These are phyloP conservation scores for Cercopithecus petaurista DNA, from an alignment of 2,797 vertebrate genomes.

Conservation along the genomic window DNA sequence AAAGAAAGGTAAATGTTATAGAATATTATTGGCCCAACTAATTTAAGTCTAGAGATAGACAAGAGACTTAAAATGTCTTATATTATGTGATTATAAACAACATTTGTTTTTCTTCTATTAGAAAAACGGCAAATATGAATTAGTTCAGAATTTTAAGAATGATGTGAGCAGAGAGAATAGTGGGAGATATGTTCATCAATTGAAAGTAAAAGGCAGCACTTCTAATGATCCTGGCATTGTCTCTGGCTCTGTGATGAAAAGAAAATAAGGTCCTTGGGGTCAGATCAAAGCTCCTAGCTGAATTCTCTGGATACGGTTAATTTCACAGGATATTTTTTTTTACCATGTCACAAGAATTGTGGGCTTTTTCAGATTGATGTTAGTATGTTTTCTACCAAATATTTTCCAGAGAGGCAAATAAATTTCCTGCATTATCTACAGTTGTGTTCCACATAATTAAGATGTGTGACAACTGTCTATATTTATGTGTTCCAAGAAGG, in stretches of 20 bases:
- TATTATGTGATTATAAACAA: slow-evolving; percentile 20
- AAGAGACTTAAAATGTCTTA: not conserved
- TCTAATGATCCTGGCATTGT: not conserved
- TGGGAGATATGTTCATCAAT: not conserved
- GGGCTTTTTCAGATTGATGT: slow-evolving; percentile 10
- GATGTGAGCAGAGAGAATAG: not conserved
- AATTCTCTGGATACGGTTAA: not conserved
- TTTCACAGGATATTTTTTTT: not conserved
- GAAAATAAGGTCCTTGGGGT: not conserved
- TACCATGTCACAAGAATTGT: not conserved
- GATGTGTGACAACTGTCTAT: slow-evolving; percentile 38
- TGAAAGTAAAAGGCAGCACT: not conserved
- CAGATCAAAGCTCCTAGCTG: not conserved
- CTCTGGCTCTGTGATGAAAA: not conserved
- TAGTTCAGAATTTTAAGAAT: not conserved
- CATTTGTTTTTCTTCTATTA: not conserved
- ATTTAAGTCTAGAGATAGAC: not conserved
- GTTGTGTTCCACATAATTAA: slow-evolving; percentile 45
- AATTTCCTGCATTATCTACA: slow-evolving; percentile 44
- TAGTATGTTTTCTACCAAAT: slow-evolving; percentile 17
- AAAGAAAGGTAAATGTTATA: not conserved
- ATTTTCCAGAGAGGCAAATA: slow-evolving; percentile 33
- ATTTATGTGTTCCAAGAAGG: not conserved
- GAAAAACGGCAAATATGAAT: slow-evolving; percentile 9
- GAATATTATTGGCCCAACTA: not conserved